Conservation (phyloP, 1,140 invertebrate genomes). For the Stegodyphus mimosarum region DNA sequence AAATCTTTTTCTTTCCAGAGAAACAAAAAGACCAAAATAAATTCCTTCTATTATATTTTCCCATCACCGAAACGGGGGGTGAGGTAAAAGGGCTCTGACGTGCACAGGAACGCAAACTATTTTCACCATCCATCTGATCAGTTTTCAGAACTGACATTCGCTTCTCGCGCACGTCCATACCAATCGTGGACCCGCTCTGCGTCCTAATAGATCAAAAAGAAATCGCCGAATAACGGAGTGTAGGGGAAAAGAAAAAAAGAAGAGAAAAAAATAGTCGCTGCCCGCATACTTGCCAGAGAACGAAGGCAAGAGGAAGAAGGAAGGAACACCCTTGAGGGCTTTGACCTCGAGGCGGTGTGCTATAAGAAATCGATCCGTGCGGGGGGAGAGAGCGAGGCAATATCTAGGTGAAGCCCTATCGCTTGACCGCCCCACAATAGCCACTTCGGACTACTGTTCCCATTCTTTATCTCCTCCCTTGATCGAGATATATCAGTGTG, state of each 20-base stretch:
- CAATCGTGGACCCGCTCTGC: background rate
- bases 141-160: background rate
- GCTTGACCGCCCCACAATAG: constrained; percentile 22
- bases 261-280: background rate
- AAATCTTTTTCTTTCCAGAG: no score
- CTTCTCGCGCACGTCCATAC: background rate
- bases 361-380: constrained; percentile 35
- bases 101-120: background rate
- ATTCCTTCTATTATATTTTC: background rate
- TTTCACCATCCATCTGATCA: constrained; percentile 11
- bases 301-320: background rate
- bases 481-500: no score
- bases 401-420: background rate
- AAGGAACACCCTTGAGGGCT: constrained; percentile 6
- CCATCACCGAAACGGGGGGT: background rate
- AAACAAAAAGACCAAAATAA: background rate
- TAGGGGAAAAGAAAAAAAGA: background rate
- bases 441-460: background rate
- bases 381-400: background rate
- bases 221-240: constrained; percentile 11
- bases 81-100: no score
- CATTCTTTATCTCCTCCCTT: constrained; percentile 10
- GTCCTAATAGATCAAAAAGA: constrained; percentile 7
- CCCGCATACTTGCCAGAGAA: no score
- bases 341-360: constrained; percentile 13